These are phyloP conservation scores for Rhipidura dahli DNA, from an alignment of 2,113 vertebrate genomes.

Conservation along the genomic window DNA sequence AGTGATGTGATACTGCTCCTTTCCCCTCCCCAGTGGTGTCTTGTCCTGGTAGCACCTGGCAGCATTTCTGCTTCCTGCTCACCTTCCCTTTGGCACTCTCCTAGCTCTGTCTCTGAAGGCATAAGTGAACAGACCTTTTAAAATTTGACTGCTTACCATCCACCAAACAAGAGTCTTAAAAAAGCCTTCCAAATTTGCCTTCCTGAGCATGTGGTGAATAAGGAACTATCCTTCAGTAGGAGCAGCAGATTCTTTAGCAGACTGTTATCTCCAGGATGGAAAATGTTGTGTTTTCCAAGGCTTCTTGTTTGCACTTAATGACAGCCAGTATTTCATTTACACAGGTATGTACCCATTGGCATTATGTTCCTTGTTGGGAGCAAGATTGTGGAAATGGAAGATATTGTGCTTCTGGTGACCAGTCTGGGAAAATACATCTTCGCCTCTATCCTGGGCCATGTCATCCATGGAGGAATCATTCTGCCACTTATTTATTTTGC, in stretches of 20 bases:
- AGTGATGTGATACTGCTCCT: not conserved
- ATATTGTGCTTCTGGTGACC: conserved; percentile 87
- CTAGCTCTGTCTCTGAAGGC: not conserved
- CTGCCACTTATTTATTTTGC: conserved; percentile 94
- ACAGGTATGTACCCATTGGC: conserved; percentile 95
- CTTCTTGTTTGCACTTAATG: not conserved
- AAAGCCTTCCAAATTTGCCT: not conserved
- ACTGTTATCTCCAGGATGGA: not conserved
- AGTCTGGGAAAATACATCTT: conserved; percentile 97
- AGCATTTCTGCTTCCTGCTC: not conserved
- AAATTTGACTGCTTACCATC: not conserved
- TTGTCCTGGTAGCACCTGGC: not conserved
- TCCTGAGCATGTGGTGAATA: not conserved
- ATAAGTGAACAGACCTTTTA: not conserved
- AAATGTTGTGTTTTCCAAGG: not conserved
- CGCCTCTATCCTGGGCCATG: conserved; percentile 92
- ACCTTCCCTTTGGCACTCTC: not conserved
- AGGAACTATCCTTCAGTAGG: not conserved
- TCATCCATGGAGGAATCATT: conserved; percentile 92
- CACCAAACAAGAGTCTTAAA: not conserved
- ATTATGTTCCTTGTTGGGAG: conserved; percentile 97
- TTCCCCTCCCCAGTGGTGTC: not conserved
- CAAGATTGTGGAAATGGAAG: conserved; percentile 98
- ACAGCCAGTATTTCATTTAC: not conserved
- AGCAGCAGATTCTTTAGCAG: not conserved